Evolutionary conservation across 2,888 invertebrate species (phyloP).

Genomic region (Subacronicta megacephala): DNA sequence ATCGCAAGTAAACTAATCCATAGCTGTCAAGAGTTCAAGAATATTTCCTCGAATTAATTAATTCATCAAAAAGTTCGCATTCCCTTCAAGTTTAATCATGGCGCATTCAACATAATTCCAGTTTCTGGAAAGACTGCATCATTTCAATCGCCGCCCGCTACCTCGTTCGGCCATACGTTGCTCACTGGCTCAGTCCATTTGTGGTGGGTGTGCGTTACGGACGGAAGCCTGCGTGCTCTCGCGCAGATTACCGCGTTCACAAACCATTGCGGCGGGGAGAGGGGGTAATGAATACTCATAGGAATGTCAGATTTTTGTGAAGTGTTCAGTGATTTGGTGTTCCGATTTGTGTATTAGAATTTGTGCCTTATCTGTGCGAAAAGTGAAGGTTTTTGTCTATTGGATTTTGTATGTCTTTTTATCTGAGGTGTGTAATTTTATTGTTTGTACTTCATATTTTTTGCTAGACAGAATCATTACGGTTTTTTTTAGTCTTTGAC

Average conservation of each 20-base stretch:
- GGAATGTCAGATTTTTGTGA: conserved; percentile 46
- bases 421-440: conserved; percentile 16
- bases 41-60: background rate
- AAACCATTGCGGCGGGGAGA: conserved; percentile 57
- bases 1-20: background rate
- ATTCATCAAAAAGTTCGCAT: conserved; percentile 10
- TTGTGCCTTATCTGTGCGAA: conserved; percentile 18
- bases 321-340: conserved; percentile 44
- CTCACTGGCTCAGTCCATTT: conserved; percentile 58
- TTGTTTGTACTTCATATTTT: background rate
- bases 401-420: background rate
- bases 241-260: conserved; percentile 70
- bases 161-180: conserved; percentile 57
- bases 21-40: background rate
- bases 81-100: conserved; percentile 7
- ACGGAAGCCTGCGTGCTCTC: conserved; percentile 77
- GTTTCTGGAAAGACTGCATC: conserved; percentile 9
- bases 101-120: conserved; percentile 16
- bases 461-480: background rate
- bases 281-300: conserved; percentile 40
- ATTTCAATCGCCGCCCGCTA: conserved; percentile 44
- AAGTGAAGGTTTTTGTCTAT: conserved; percentile 20
- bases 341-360: conserved; percentile 49
- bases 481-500: conserved; percentile 16
- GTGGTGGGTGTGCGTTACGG: conserved; percentile 66